Evolutionary conservation across 2,797 vertebrate species (phyloP).

Genomic region (Dicrostonyx torquatus): DNA sequence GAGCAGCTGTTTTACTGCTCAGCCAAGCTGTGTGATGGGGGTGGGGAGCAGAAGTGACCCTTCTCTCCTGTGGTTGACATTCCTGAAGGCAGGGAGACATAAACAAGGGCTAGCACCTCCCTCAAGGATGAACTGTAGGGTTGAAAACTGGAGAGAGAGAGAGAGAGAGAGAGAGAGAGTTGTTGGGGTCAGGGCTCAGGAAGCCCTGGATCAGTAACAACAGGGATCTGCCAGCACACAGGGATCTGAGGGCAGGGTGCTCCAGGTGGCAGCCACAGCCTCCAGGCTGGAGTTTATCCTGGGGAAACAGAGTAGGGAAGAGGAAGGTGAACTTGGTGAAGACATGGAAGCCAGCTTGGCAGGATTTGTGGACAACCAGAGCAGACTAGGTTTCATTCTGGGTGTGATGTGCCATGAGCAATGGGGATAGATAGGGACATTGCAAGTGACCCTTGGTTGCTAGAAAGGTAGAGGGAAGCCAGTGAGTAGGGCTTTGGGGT

Average conservation of each 20-base stretch:
- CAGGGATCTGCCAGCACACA: accelerated
- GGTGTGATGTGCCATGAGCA: background rate
- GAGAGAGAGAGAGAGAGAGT: background rate
- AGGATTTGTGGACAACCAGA: background rate
- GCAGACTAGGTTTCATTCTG: background rate
- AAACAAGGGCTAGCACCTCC: background rate
- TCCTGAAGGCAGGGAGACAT: background rate
- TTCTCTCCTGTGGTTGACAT: slow-evolving; percentile 4
- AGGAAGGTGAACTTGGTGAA: background rate
- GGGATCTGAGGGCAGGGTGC: background rate
- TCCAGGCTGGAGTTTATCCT: background rate
- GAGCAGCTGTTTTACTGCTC: background rate
- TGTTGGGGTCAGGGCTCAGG: background rate
- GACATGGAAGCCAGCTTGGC: background rate
- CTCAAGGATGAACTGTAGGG: background rate
- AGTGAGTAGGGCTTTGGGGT: background rate
- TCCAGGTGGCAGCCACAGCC: background rate
- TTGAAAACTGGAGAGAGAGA: background rate
- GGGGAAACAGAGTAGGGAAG: background rate
- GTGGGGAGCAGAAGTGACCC: background rate
- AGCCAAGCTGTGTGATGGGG: background rate
- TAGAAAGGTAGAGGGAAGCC: background rate
- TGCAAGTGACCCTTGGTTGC: background rate
- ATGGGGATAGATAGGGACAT: background rate
- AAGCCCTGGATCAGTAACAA: background rate